Conservation (phyloP, 2,797 vertebrate genomes). For the Myoxocephalus aenaeus region DNA sequence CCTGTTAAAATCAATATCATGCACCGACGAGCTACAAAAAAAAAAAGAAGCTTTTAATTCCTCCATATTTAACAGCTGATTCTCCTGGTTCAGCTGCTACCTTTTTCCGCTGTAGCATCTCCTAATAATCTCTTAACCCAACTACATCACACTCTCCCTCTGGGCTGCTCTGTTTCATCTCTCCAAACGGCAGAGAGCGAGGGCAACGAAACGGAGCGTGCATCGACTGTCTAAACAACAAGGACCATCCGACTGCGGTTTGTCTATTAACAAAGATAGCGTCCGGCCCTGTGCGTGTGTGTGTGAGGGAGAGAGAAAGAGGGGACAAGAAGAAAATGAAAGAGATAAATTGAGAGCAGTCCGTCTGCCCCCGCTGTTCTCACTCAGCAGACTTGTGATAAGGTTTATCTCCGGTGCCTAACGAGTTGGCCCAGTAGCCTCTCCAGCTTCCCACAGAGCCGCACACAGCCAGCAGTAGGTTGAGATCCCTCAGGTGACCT, state of each 20-base stretch:
- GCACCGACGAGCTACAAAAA: background rate
- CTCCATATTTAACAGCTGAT: slow-evolving; percentile 44
- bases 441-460: slow-evolving; percentile 52
- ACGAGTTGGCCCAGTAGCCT: slow-evolving; percentile 69
- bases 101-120: slow-evolving; percentile 45
- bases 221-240: slow-evolving; percentile 68
- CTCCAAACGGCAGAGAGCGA: slow-evolving; percentile 62
- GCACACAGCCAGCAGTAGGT: slow-evolving; percentile 44
- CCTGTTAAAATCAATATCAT: slow-evolving; percentile 2
- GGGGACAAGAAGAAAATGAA: slow-evolving; percentile 43
- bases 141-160: slow-evolving; percentile 59
- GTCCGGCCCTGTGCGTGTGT: slow-evolving; percentile 21
- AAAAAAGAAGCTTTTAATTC: slow-evolving; percentile 39
- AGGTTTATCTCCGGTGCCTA: slow-evolving; percentile 77
- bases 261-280: slow-evolving; percentile 64
- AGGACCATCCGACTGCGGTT: slow-evolving; percentile 57
- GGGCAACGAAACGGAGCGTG: slow-evolving; percentile 63
- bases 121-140: slow-evolving; percentile 67
- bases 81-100: slow-evolving; percentile 43
- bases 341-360: slow-evolving; percentile 69
- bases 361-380: slow-evolving; percentile 64
- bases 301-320: slow-evolving; percentile 10
- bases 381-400: slow-evolving; percentile 74
- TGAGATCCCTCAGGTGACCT: slow-evolving; percentile 68
- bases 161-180: slow-evolving; percentile 69